A percentile compares a stretch with the other conserved stretches of the same genome.
These are phyloP conservation scores for Drosophila sp. DNA, from an alignment of 1,140 invertebrate species.

Conservation along the genomic window DNA sequence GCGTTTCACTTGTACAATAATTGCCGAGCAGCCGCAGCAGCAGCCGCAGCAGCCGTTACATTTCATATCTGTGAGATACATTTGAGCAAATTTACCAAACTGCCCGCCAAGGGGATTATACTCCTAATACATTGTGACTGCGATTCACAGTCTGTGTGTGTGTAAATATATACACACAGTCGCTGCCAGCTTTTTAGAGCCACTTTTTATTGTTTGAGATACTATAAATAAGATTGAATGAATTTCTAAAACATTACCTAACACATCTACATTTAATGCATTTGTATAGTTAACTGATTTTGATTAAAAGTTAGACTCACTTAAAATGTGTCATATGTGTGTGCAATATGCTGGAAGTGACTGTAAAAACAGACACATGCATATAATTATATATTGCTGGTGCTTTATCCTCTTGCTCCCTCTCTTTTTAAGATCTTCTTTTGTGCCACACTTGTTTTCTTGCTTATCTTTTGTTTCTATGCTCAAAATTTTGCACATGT, in stretches of 20 bases:
- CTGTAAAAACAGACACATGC: too few relatives aligned
- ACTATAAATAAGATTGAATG: too few relatives aligned
- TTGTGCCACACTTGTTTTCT: conserved; percentile 73
- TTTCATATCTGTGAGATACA: conserved; percentile 61
- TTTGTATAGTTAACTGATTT: too few relatives aligned
- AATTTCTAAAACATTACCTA: too few relatives aligned
- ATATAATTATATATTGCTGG: too few relatives aligned
- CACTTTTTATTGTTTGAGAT: too few relatives aligned
- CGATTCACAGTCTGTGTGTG: background rate
- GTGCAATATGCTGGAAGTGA: too few relatives aligned
- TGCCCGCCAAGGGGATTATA: conserved; percentile 58
- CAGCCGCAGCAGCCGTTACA: conserved; percentile 20
- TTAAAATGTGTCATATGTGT: too few relatives aligned
- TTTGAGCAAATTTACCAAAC: conserved; percentile 49
- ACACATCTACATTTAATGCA: too few relatives aligned
- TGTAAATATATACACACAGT: too few relatives aligned
- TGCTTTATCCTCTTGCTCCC: conserved; percentile 18
- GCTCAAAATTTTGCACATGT: conserved; percentile 81
- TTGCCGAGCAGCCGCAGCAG: conserved; percentile 17
- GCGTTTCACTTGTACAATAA: conserved; percentile 52
- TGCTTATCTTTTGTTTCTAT: conserved; percentile 78
- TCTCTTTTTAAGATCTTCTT: conserved; percentile 43
- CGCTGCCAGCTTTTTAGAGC: too few relatives aligned
- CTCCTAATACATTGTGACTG: background rate
- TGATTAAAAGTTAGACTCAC: too few relatives aligned